Evolutionary conservation across 2,113 vertebrate species (phyloP).

Genomic region (Campylomormyrus numenius): DNA sequence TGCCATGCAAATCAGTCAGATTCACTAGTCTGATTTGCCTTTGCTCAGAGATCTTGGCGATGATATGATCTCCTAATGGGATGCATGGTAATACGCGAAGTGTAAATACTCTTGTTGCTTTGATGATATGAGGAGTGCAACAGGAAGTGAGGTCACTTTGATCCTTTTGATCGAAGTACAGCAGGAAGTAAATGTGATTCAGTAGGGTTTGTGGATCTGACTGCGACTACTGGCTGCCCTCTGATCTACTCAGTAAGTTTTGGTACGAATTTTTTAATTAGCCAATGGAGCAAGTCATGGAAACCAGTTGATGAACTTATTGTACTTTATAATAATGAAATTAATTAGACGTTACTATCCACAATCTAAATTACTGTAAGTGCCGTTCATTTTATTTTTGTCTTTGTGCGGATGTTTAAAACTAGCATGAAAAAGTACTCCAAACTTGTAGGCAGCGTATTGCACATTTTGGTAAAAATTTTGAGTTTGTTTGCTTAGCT

Average conservation of each 20-base stretch:
- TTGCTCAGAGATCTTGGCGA: background rate
- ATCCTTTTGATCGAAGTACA: background rate
- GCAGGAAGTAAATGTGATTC: background rate
- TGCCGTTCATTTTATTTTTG: background rate
- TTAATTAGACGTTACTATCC: background rate
- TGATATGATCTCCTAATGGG: background rate
- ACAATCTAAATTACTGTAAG: background rate
- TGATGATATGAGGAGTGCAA: background rate
- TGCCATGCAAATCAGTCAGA: background rate
- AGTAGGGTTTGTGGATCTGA: background rate
- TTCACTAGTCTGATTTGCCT: background rate
- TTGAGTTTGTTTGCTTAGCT: background rate
- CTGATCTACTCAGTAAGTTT: slow-evolving; percentile 7
- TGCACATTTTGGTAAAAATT: background rate
- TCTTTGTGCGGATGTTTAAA: background rate
- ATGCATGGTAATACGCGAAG: background rate
- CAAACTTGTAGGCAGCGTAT: background rate
- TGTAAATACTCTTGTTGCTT: background rate
- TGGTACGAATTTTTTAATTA: slow-evolving; percentile 33
- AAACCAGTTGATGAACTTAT: slow-evolving; percentile 1
- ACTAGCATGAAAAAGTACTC: background rate
- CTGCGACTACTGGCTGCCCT: background rate
- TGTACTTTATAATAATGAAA: background rate
- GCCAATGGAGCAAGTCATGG: slow-evolving; percentile 25
- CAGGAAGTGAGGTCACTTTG: background rate